A percentile compares a stretch with the other conserved stretches of the same genome.
Conservation (phyloP, 2,113 vertebrate species). For the Chloropsis cyanopogon region DNA sequence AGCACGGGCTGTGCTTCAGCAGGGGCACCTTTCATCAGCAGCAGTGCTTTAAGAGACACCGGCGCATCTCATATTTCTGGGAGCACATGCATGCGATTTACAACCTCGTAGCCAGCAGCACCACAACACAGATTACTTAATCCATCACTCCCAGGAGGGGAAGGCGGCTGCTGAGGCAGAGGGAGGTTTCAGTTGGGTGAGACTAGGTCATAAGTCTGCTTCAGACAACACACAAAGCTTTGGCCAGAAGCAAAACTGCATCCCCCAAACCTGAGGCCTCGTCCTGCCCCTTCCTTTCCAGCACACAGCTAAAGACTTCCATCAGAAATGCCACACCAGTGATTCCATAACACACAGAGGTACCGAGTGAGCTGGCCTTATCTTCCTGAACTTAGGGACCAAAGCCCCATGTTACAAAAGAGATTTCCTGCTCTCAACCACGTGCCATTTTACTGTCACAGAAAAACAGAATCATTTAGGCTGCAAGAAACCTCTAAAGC, state of each 20-base stretch:
- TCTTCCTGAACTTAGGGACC: background rate
- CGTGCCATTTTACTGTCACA: background rate
- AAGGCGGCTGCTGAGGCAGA: background rate
- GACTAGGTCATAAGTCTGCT: background rate
- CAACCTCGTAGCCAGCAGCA: background rate
- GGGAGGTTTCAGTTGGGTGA: background rate
- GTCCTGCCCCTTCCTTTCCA: background rate
- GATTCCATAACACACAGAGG: background rate
- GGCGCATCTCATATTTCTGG: background rate
- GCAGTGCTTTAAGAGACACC: background rate
- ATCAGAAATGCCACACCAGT: background rate
- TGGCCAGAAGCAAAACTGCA: background rate
- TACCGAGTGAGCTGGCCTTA: fast-evolving
- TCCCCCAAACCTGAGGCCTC: background rate
- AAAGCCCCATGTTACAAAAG: background rate
- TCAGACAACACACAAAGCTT: background rate
- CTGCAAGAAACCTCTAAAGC: background rate
- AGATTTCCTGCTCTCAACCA: background rate
- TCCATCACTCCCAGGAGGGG: background rate
- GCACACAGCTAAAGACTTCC: background rate
- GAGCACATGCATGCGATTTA: background rate
- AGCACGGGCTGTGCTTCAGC: background rate
- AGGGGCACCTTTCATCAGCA: background rate
- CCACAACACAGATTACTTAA: background rate
- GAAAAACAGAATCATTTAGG: background rate